phyloP scores from a whole-genome alignment of 2,113 vertebrate genomes.

The Agapornis roseicollis region DNA sequence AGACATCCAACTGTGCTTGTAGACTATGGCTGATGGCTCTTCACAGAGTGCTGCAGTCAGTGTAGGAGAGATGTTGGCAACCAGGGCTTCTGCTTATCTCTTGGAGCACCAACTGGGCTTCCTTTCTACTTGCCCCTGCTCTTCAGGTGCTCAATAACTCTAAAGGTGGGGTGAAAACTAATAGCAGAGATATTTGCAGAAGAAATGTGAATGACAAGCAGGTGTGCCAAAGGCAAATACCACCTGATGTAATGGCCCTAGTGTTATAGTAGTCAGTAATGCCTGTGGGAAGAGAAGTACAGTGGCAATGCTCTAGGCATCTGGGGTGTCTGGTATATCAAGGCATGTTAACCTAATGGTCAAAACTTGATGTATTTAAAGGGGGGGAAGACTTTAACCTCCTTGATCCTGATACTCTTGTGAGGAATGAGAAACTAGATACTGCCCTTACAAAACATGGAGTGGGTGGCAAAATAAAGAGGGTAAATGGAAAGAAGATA shows the following conservation, averaged over 20 bases:
- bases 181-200: not conserved
- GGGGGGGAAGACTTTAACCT: not conserved
- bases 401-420: not conserved
- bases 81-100: not conserved
- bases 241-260: not conserved
- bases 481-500: not conserved
- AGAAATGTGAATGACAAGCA: not conserved
- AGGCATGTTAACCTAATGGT: not conserved
- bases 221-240: not conserved
- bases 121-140: not conserved
- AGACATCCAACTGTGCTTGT: not conserved
- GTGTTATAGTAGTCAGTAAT: not conserved
- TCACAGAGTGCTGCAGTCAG: not conserved
- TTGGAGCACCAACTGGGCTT: not conserved
- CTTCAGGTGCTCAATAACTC: not conserved
- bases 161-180: not conserved
- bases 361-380: not conserved
- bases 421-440: not conserved
- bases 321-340: rapidly evolving
- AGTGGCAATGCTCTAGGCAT: not conserved
- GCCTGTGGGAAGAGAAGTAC: not conserved
- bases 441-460: not conserved
- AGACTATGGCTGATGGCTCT: not conserved
- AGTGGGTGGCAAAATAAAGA: not conserved
- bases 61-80: not conserved